phyloP scores from a whole-genome alignment of 2,888 invertebrate species.

The Sesamia inferens region DNA sequence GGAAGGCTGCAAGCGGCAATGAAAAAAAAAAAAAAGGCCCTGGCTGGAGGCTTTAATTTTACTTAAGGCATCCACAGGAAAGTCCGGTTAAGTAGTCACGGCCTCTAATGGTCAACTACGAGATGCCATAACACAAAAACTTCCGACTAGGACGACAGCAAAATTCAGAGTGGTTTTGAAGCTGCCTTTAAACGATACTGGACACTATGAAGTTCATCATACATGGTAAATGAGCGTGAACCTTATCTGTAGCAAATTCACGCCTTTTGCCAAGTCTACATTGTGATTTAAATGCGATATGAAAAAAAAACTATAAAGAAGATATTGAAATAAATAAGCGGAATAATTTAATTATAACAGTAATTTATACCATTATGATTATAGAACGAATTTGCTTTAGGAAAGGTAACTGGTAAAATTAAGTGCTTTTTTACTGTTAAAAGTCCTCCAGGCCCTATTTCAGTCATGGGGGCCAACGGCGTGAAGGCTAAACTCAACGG shows the following conservation, averaged over 20 bases:
- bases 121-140: no score
- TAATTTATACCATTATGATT: slow-evolving; percentile 17
- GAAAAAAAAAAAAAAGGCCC: background rate
- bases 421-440: background rate
- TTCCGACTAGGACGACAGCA: background rate
- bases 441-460: background rate
- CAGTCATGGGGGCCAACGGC: background rate
- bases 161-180: background rate
- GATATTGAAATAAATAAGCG: slow-evolving; percentile 36
- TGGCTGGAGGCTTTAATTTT: no score
- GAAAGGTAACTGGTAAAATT: background rate
- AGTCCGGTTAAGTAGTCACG: no score
- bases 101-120: no score
- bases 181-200: background rate
- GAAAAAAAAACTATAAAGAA: slow-evolving; percentile 34
- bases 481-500: background rate
- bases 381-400: background rate
- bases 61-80: no score
- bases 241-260: slow-evolving; percentile 22
- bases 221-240: slow-evolving; percentile 44
- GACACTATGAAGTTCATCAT: slow-evolving; percentile 19
- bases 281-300: slow-evolving; percentile 10
- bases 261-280: slow-evolving; percentile 34
- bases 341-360: slow-evolving; percentile 37
- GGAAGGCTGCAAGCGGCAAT: background rate